phyloP scores from a whole-genome alignment of 2,888 invertebrate genomes.

The Acanthopleura granulata region DNA sequence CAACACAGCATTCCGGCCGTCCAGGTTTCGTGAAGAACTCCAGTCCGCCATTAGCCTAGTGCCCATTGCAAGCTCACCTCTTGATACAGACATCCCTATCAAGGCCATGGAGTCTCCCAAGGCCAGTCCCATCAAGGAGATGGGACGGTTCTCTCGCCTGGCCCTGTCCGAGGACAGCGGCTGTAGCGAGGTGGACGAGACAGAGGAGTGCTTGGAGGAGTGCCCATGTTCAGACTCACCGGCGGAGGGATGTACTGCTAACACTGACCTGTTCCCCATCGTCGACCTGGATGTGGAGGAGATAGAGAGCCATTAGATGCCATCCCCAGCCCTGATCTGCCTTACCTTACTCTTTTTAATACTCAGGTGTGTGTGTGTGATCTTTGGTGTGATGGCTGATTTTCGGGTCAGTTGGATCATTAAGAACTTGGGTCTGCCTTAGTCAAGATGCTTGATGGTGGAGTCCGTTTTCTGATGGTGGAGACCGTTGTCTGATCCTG shows the following conservation, averaged over 20 bases:
- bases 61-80: conserved; percentile 64
- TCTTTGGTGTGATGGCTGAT: too few relatives aligned
- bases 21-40: conserved; percentile 43
- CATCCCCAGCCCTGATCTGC: too few relatives aligned
- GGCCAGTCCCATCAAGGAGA: conserved; percentile 4
- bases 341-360: too few relatives aligned
- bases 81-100: conserved; percentile 50
- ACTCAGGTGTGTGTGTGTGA: too few relatives aligned
- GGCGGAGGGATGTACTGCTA: neutral
- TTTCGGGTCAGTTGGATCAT: too few relatives aligned
- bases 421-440: too few relatives aligned
- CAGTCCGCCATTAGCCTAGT: conserved; percentile 50
- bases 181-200: conserved; percentile 27
- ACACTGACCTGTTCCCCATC: conserved; percentile 32
- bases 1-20: conserved; percentile 26
- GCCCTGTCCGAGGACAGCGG: conserved; percentile 20
- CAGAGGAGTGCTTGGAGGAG: conserved; percentile 14
- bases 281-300: conserved; percentile 60
- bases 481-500: too few relatives aligned
- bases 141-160: neutral
- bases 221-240: conserved; percentile 14
- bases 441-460: too few relatives aligned
- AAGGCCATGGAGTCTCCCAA: conserved; percentile 22
- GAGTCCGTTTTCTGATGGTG: too few relatives aligned
- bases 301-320: conserved; percentile 59